Evolutionary conservation across 2,888 invertebrate species (phyloP).

Genomic region (Hirtodrosophila trivittata): DNA sequence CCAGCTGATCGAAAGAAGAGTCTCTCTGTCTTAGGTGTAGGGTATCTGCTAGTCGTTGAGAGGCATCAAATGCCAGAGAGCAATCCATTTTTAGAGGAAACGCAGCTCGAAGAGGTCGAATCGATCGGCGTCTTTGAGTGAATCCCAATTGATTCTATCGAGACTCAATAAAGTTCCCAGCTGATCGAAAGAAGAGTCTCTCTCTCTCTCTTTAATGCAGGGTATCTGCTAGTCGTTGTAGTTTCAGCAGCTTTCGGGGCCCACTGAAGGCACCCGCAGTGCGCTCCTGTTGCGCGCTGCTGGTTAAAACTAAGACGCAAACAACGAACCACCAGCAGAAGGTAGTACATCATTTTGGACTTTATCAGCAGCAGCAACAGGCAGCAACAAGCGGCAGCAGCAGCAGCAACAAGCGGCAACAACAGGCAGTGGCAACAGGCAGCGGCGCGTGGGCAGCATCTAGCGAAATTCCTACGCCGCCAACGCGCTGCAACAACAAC

Average conservation of each 20-base stretch:
- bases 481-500: constrained; percentile 54
- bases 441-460: constrained; percentile 59
- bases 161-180: too few relatives aligned
- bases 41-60: too few relatives aligned
- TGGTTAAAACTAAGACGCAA: constrained; percentile 36
- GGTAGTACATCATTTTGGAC: constrained; percentile 79
- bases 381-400: constrained; percentile 38
- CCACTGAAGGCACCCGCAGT: constrained; percentile 22
- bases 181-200: too few relatives aligned
- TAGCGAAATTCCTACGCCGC: constrained; percentile 62
- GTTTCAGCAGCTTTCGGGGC: too few relatives aligned
- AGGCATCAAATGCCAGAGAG: too few relatives aligned
- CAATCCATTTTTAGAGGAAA: too few relatives aligned
- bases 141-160: too few relatives aligned
- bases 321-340: constrained; percentile 55
- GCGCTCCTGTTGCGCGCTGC: constrained; percentile 45
- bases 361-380: constrained; percentile 67
- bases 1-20: too few relatives aligned
- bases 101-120: neutral
- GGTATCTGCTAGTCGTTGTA: too few relatives aligned
- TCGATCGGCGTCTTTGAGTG: too few relatives aligned
- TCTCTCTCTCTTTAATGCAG: too few relatives aligned
- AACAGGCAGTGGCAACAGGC: constrained; percentile 31
- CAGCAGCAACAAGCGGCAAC: constrained; percentile 28
- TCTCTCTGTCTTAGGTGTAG: too few relatives aligned